phyloP scores from a whole-genome alignment of 2,113 vertebrate genomes.

The Melanotaenia duboulayi region DNA sequence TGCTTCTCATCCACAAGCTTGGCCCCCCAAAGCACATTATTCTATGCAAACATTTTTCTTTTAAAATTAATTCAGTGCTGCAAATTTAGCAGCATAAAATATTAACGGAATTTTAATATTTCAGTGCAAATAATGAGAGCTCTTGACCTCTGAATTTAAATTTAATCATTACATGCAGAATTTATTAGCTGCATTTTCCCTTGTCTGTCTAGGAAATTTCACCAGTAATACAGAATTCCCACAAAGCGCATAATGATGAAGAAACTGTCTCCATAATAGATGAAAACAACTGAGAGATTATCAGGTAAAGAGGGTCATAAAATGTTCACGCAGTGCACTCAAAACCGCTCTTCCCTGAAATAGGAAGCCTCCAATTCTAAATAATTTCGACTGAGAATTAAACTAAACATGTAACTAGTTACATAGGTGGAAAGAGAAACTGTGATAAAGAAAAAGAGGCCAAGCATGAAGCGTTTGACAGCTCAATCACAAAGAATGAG shows the following conservation, averaged over 20 bases:
- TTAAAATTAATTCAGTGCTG: conserved; percentile 65
- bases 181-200: conserved; percentile 69
- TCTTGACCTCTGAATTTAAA: conserved; percentile 79
- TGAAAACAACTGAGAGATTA: conserved; percentile 21
- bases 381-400: neutral
- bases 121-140: conserved; percentile 77
- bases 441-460: conserved; percentile 26
- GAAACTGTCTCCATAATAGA: conserved; percentile 16
- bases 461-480: conserved; percentile 55
- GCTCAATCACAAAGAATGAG: conserved; percentile 50
- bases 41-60: conserved; percentile 65
- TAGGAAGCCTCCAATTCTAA: neutral
- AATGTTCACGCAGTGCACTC: neutral
- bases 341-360: neutral
- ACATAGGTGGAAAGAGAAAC: conserved; percentile 1
- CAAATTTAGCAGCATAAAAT: conserved; percentile 73
- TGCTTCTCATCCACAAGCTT: conserved; percentile 39
- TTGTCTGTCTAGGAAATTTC: conserved; percentile 40
- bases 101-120: conserved; percentile 81
- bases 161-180: conserved; percentile 77
- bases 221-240: conserved; percentile 20
- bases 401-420: neutral
- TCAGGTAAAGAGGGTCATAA: neutral
- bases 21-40: conserved; percentile 28
- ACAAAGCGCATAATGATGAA: neutral